phyloP scores from a whole-genome alignment of 2,888 invertebrate genomes.

The Zele albiditarsus region DNA sequence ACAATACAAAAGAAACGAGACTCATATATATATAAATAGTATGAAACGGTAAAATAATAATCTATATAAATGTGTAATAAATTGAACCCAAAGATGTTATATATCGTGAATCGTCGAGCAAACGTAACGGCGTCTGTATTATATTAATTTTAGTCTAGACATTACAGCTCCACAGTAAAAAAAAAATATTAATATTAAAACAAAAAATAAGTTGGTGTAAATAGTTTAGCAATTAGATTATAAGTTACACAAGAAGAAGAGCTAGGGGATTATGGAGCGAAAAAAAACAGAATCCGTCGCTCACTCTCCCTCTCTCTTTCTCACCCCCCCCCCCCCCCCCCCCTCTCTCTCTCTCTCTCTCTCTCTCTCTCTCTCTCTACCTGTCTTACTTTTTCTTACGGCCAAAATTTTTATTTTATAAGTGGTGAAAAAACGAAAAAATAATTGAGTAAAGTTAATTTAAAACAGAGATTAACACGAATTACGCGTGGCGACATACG shows the following conservation, averaged over 20 bases:
- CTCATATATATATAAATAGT: background rate
- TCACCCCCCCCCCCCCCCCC: background rate
- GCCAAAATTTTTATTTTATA: constrained; percentile 49
- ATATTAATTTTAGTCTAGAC: constrained; percentile 70
- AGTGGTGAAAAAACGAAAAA: background rate
- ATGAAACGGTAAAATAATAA: constrained; percentile 38
- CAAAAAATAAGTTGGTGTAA: constrained; percentile 67
- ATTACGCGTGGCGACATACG: constrained; percentile 9
- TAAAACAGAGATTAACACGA: background rate
- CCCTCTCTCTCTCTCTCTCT: constrained; percentile 27
- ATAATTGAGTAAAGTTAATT: background rate
- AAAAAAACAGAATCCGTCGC: constrained; percentile 30
- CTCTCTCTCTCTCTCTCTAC: constrained; percentile 7
- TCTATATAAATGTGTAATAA: constrained; percentile 72
- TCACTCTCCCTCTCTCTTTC: constrained; percentile 14
- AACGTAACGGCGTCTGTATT: constrained; percentile 66
- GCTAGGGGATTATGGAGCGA: constrained; percentile 47
- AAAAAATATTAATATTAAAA: background rate
- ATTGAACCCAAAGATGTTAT: constrained; percentile 73
- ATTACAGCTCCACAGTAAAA: constrained; percentile 60
- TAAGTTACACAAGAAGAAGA: constrained; percentile 41
- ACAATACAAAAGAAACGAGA: constrained; percentile 25
- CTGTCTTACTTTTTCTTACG: constrained; percentile 35
- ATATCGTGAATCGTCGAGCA: constrained; percentile 66
- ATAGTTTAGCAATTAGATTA: constrained; percentile 60